phyloP scores from a whole-genome alignment of 2,797 vertebrate species.

The Sciurus vulgaris region DNA sequence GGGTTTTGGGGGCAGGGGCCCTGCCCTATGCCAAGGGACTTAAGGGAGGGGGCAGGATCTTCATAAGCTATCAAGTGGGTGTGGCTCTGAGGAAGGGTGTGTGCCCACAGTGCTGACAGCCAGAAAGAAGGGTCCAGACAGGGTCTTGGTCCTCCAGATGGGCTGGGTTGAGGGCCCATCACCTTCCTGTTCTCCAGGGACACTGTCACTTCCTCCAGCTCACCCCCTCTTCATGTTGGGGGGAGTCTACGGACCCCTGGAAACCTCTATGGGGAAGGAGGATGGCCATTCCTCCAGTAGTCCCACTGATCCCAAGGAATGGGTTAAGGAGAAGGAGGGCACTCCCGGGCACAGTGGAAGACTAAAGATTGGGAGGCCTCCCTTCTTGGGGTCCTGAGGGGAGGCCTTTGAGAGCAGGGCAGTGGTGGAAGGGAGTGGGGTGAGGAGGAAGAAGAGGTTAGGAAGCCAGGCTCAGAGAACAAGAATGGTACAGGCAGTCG shows the following conservation, averaged over 20 bases:
- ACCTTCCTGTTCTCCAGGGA: neutral
- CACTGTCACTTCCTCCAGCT: neutral
- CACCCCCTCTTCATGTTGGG: neutral
- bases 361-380: conserved; percentile 2
- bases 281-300: neutral
- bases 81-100: neutral
- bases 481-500: neutral
- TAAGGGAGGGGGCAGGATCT: neutral
- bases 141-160: neutral
- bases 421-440: neutral
- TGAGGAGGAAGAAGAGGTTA: neutral
- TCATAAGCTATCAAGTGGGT: neutral
- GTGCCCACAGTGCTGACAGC: neutral
- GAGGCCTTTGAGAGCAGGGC: neutral
- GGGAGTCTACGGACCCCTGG: neutral
- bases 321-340: neutral
- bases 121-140: neutral
- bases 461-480: neutral
- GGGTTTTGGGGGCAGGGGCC: conserved; percentile 18
- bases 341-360: conserved; percentile 57
- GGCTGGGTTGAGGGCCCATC: neutral
- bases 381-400: neutral
- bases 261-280: neutral
- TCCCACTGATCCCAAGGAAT: neutral
- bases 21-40: neutral